Percentiles rank a stretch among this genome's conserved stretches.
These are phyloP conservation scores for Montipora efflorescens DNA, from an alignment of 64 coral and sea anemone genomes.

Conservation along the genomic window DNA sequence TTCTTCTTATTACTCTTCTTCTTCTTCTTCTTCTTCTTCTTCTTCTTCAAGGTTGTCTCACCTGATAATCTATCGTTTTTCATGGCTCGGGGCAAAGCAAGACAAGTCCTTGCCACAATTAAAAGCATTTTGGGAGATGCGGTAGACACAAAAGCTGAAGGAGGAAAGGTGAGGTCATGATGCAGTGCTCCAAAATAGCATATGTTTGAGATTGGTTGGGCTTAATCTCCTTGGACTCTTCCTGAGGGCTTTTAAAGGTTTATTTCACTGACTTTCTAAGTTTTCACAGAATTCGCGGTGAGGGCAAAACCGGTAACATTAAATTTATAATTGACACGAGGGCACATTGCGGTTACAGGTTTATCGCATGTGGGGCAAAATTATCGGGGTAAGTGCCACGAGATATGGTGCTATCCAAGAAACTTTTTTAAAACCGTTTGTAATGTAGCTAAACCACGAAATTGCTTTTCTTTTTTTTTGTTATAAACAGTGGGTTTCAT, in stretches of 20 bases:
- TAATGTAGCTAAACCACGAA: no score
- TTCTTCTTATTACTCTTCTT: no score
- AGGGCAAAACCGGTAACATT: no score
- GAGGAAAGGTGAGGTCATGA: neutral
- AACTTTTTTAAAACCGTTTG: no score
- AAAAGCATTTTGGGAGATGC: neutral
- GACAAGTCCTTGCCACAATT: neutral
- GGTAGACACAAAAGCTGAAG: neutral
- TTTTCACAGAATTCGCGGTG: no score
- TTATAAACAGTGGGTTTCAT: neutral
- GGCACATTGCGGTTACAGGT: no score
- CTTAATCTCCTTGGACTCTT: neutral
- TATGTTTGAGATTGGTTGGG: neutral
- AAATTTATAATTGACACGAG: no score
- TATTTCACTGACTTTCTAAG: no score
- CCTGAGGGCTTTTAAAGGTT: no score
- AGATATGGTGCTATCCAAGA: no score
- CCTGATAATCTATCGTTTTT: neutral
- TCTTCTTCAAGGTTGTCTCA: neutral
- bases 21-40: neutral
- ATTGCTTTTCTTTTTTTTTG: neutral
- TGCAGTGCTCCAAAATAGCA: neutral
- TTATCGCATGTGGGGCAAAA: no score
- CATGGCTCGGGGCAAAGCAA: neutral
- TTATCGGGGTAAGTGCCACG: no score